Conservation (phyloP, 2,888 invertebrate species). For the Sarcophaga carnaria region DNA sequence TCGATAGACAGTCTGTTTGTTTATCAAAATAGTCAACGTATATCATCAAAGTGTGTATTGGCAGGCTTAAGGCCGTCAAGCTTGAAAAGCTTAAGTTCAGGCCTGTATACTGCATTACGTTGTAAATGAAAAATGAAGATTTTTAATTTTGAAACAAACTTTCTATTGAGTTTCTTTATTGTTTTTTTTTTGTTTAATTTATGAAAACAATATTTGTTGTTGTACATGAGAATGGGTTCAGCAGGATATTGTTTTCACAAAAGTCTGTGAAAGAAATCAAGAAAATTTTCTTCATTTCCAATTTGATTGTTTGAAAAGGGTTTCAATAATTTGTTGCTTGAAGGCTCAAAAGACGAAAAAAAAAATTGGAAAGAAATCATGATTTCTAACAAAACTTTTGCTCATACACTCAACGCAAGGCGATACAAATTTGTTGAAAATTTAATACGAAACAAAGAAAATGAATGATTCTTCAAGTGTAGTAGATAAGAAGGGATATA, state of each 20-base stretch:
- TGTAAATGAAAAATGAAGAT: not conserved
- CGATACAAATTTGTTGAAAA: too few species aligned
- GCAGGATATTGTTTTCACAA: not conserved
- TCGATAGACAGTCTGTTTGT: too few species aligned
- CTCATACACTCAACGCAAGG: not conserved
- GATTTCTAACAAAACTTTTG: conserved; percentile 10
- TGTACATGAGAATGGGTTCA: not conserved
- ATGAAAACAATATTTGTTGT: not conserved
- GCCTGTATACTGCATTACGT: too few species aligned
- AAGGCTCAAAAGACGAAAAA: not conserved
- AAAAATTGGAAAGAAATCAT: not conserved
- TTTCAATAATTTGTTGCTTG: conserved; percentile 29
- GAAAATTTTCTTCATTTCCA: conserved; percentile 3
- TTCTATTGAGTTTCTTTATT: not conserved
- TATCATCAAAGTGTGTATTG: too few species aligned
- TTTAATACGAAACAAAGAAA: too few species aligned
- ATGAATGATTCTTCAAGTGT: too few species aligned
- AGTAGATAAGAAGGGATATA: too few species aligned
- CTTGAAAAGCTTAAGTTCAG: too few species aligned
- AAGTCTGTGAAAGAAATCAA: conserved; percentile 12
- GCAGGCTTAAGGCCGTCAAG: too few species aligned
- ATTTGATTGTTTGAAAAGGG: conserved; percentile 18
- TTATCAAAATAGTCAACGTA: too few species aligned
- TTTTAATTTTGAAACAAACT: conserved; percentile 3
- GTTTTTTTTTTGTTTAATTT: not conserved